Base-by-base conservation (phyloP, 2,797 vertebrate genomes). In the Coluber constrictor region DNA sequence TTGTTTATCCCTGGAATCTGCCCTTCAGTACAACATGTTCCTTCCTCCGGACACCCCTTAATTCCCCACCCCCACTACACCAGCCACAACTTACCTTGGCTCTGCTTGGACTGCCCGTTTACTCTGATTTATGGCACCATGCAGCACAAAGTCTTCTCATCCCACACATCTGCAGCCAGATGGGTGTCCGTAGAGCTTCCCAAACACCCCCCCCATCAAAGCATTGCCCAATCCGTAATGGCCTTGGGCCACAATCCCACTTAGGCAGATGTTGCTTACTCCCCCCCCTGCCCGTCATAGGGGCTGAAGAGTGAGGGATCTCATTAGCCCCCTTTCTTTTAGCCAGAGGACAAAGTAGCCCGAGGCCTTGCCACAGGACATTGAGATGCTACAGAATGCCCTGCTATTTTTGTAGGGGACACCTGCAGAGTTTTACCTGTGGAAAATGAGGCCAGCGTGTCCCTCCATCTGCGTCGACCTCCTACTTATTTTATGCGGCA, bases 11-110 rank as follows among this genome's bases (percentile, higher is more conserved):
- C 88, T 87, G 90, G 92, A 92, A 93, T 79, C 15, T 56, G 92
- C 89, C 90, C 0, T 88, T 94, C 91, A 60, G 96, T 92, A 96
- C 96, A 94, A 90, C 9, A 0, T 93, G 96, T 96, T 96, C 96
- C 95, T 79, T 87, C 79, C 88, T 90, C 32, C 0, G 10, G 37
- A 47, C 37, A 47, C 51, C 59, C 55, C 23, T 11, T 54, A n/a
- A 20, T 27, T 25, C 43, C 51, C 5, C 54, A 32, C 54, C 18
- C 32, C 55, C n/a, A 20, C n/a, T 11, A 16, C 91, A 25, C 54
- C 86, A 43, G 29, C 89, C 90, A 74, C 0, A 11, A 66, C 88
- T 57, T 55, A 20, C 27, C 47, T 89, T 96, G 95, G 95, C 95
- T 89, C 11, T 5, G 2, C 70, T 83, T 86, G 86, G 63, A 23